These are phyloP conservation scores for Pteria penguin DNA, from an alignment of 2,888 invertebrate species.

Conservation along the genomic window DNA sequence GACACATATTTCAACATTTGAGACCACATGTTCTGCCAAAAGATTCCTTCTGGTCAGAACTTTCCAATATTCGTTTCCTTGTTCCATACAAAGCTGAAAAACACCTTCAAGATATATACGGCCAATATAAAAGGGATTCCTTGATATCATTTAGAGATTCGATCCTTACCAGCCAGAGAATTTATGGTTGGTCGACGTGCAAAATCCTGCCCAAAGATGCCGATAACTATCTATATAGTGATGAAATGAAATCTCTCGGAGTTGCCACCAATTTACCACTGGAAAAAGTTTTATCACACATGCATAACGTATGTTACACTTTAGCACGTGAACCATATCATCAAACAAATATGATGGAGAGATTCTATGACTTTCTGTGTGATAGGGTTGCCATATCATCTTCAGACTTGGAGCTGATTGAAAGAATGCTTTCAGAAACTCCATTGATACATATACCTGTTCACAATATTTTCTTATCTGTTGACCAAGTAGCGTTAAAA, in stretches of 20 bases:
- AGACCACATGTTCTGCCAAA: not conserved
- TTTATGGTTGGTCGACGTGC: slow-evolving; percentile 15
- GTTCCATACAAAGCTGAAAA: not conserved
- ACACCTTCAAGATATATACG: not conserved
- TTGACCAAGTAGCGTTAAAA: slow-evolving; percentile 18
- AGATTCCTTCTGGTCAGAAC: not conserved
- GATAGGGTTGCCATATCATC: not conserved
- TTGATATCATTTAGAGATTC: slow-evolving; percentile 23
- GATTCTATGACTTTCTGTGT: slow-evolving; percentile 1
- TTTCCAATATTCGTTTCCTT: slow-evolving; percentile 11
- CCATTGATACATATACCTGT: slow-evolving; percentile 14
- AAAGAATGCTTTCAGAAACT: not conserved
- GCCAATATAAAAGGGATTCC: not conserved
- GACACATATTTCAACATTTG: not conserved
- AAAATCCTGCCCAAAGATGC: slow-evolving; percentile 6
- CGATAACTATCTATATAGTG: not conserved
- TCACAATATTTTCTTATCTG: not conserved
- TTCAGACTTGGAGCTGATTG: not conserved
- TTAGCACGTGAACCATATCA: not conserved
- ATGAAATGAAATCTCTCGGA: not conserved
- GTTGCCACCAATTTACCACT: not conserved
- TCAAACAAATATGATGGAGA: not conserved
- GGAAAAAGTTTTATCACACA: not conserved
- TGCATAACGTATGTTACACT: slow-evolving; percentile 5
- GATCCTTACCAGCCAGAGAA: not conserved